These are phyloP conservation scores for Pteronotus mesoamericanus DNA, from an alignment of 2,797 vertebrate species.

Conservation along the genomic window DNA sequence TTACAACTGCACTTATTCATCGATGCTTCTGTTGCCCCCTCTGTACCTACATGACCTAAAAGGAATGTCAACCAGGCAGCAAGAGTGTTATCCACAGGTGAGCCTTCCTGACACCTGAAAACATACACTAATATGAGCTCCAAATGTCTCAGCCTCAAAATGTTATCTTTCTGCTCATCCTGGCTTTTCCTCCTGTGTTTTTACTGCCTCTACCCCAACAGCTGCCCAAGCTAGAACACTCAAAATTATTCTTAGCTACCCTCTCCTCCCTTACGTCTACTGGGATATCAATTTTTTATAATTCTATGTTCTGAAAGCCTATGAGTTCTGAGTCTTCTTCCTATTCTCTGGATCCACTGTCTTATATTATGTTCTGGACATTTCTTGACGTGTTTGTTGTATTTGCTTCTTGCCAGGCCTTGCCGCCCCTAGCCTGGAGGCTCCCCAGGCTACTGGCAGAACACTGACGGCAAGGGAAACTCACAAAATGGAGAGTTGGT, in stretches of 20 bases:
- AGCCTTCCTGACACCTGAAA: constrained; percentile 35
- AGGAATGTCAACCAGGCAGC: constrained; percentile 30
- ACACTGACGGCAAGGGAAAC: not conserved
- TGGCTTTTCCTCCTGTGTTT: not conserved
- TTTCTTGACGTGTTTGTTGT: not conserved
- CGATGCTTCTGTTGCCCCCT: not conserved
- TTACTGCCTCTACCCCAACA: not conserved
- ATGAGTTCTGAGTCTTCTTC: not conserved
- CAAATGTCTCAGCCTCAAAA: not conserved
- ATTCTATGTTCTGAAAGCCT: not conserved
- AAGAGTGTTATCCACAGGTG: constrained; percentile 21
- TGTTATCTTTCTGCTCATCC: not conserved
- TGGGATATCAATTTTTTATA: not conserved
- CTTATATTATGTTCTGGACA: not conserved
- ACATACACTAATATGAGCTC: not conserved
- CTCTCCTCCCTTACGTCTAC: not conserved
- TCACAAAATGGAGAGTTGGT: not conserved
- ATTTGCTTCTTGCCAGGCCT: not conserved
- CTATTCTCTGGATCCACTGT: not conserved
- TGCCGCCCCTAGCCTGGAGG: not conserved
- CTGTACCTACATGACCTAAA: not conserved
- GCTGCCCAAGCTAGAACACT: not conserved
- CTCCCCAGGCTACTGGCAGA: not conserved
- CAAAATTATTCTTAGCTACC: not conserved
- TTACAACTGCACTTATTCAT: constrained; percentile 29